Conservation (phyloP, 2,113 vertebrate genomes). For the Gracilinanus agilis region DNA sequence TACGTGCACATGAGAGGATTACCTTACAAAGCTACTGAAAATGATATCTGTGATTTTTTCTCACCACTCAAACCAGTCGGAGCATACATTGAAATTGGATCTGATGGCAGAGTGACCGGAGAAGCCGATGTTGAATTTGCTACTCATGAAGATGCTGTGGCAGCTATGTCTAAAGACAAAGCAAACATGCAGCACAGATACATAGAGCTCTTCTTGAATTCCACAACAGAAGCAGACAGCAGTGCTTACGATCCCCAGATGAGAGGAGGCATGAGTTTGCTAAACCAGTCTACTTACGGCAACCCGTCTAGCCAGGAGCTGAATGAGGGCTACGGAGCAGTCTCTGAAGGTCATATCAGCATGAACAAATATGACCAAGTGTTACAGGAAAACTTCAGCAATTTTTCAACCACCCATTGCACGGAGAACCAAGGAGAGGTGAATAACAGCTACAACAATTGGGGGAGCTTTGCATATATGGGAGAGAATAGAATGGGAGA, state of each 20-base stretch:
- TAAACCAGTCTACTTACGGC: conserved; percentile 91
- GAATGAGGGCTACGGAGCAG: conserved; percentile 93
- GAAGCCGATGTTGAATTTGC: conserved; percentile 98
- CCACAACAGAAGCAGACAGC: conserved; percentile 94
- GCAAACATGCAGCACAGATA: conserved; percentile 98
- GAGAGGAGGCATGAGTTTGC: conserved; percentile 94
- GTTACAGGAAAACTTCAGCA: conserved; percentile 60
- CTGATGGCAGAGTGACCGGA: conserved; percentile 96
- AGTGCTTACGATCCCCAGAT: conserved; percentile 95
- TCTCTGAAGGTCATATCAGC: conserved; percentile 93
- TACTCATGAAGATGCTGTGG: conserved; percentile 97
- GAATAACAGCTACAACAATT: conserved; percentile 96
- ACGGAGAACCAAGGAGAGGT: conserved; percentile 96
- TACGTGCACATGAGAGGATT: conserved; percentile 99
- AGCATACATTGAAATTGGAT: conserved; percentile 96
- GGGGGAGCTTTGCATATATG: conserved; percentile 90
- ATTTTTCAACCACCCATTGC: conserved; percentile 67
- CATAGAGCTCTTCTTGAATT: conserved; percentile 97
- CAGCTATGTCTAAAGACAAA: conserved; percentile 98
- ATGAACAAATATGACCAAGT: conserved; percentile 92
- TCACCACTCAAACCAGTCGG: conserved; percentile 98
- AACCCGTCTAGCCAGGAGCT: conserved; percentile 90
- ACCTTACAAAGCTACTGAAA: conserved; percentile 96
- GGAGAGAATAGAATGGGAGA: conserved; percentile 93
- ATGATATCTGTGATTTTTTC: conserved; percentile 98